Conservation (phyloP, 2,113 vertebrate genomes). For the Amblyornis subalaris region DNA sequence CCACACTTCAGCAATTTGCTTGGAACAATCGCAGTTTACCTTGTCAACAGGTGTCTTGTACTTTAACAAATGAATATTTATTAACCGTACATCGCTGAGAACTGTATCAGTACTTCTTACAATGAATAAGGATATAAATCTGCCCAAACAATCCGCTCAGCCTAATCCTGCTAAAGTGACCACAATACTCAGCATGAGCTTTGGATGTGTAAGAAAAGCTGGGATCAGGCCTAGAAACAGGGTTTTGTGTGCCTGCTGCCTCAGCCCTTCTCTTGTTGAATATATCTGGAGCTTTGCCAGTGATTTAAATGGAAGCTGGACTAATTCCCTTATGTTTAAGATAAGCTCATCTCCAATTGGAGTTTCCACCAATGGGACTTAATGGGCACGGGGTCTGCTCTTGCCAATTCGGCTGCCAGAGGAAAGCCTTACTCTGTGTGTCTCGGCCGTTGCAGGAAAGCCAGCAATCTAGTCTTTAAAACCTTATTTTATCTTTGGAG, state of each 20-base stretch:
- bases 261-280: slow-evolving; percentile 1
- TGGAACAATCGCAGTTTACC: neutral
- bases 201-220: neutral
- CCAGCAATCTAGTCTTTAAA: neutral
- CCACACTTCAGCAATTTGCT: slow-evolving; percentile 5
- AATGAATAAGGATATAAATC: slow-evolving; percentile 14
- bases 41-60: slow-evolving; percentile 34
- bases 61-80: slow-evolving; percentile 13
- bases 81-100: neutral
- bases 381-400: neutral
- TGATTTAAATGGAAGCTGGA: slow-evolving; percentile 2
- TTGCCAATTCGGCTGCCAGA: neutral
- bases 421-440: neutral
- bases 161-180: slow-evolving; percentile 53
- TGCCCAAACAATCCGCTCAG: slow-evolving; percentile 3
- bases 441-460: neutral
- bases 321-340: slow-evolving; percentile 35
- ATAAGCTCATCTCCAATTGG: slow-evolving; percentile 9
- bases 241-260: slow-evolving; percentile 38
- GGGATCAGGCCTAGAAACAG: slow-evolving; percentile 21
- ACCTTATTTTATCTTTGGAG: neutral
- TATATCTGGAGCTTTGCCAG: slow-evolving; percentile 35
- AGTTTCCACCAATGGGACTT: neutral
- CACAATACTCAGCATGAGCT: slow-evolving; percentile 37
- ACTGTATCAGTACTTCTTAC: neutral